A percentile compares a stretch with the other conserved stretches of the same genome.
These are phyloP conservation scores for Papilio xuthus DNA, from an alignment of 1,140 invertebrate species.

Conservation along the genomic window DNA sequence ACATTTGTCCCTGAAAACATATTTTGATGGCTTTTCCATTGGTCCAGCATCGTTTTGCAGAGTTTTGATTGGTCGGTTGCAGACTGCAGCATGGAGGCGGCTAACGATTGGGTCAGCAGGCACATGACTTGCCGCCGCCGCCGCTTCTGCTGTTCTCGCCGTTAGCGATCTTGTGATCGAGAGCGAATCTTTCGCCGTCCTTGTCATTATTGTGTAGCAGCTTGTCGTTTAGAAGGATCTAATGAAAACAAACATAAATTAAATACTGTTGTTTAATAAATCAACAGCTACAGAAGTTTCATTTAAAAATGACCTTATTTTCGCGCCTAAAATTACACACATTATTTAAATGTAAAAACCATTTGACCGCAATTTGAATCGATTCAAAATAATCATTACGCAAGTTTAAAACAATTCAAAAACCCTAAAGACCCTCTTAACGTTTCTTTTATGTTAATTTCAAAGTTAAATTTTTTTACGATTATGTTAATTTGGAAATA, in stretches of 20 bases:
- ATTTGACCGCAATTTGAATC: not conserved
- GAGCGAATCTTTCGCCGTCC: constrained; percentile 84
- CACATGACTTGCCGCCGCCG: constrained; percentile 82
- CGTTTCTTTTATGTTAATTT: not conserved
- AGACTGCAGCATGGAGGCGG: constrained; percentile 35
- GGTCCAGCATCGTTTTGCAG: not conserved
- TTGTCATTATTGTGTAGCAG: constrained; percentile 84
- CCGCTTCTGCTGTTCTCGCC: constrained; percentile 76
- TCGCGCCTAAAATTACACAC: not conserved
- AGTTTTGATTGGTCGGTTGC: constrained; percentile 41
- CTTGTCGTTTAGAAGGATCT: constrained; percentile 88
- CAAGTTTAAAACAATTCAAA: constrained; percentile 1
- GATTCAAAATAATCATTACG: constrained; percentile 19
- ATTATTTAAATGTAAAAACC: not conserved
- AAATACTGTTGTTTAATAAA: not conserved
- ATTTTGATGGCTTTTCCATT: not conserved
- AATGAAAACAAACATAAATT: constrained; percentile 45
- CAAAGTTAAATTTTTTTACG: not conserved
- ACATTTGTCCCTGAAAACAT: constrained; percentile 9
- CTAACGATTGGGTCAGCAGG: constrained; percentile 82
- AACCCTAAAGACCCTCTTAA: not conserved
- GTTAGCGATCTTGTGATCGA: constrained; percentile 82
- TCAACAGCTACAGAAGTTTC: not conserved
- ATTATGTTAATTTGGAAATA: not conserved
- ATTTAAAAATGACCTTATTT: not conserved